phyloP scores from a whole-genome alignment of 2,113 vertebrate species.

The Misgurnus mizolepis region DNA sequence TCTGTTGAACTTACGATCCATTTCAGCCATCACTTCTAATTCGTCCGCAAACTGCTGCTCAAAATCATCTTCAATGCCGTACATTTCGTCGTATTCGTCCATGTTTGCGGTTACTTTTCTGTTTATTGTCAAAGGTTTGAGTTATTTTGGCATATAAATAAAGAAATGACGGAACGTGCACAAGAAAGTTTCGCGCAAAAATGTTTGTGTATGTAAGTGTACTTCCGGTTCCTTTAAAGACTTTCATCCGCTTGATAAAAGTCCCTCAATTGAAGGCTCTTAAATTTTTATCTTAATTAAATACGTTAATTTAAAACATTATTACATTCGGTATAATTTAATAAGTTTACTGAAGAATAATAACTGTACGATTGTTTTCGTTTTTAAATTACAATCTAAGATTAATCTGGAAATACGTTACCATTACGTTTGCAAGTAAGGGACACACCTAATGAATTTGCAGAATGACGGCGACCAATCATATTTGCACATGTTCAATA shows the following conservation, averaged over 20 bases:
- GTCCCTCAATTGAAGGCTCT: neutral
- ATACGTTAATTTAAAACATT: too few relatives aligned
- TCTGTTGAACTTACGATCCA: conserved; percentile 64
- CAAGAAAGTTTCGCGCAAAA: conserved; percentile 40
- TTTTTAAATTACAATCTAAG: too few relatives aligned
- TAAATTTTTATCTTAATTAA: too few relatives aligned
- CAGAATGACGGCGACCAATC: neutral
- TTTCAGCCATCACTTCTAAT: conserved; percentile 84
- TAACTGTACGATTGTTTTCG: too few relatives aligned
- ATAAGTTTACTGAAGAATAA: too few relatives aligned
- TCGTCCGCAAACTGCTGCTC: conserved; percentile 84
- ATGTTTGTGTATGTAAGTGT: neutral
- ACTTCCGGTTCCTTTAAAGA: conserved; percentile 37
- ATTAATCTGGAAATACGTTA: neutral
- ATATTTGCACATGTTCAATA: neutral
- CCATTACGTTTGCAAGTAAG: too few relatives aligned
- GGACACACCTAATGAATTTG: neutral
- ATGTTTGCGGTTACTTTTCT: conserved; percentile 46
- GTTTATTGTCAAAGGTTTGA: neutral
- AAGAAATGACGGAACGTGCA: neutral
- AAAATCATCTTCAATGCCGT: conserved; percentile 78
- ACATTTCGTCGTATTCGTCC: conserved; percentile 79
- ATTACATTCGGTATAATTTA: too few relatives aligned
- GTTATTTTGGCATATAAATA: neutral
- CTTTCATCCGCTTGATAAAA: neutral